Percentiles rank a stretch among this genome's conserved stretches.
Evolutionary conservation across 92 coral and sea anemone species (phyloP).

Genomic region (Palythoa grandiflora): DNA sequence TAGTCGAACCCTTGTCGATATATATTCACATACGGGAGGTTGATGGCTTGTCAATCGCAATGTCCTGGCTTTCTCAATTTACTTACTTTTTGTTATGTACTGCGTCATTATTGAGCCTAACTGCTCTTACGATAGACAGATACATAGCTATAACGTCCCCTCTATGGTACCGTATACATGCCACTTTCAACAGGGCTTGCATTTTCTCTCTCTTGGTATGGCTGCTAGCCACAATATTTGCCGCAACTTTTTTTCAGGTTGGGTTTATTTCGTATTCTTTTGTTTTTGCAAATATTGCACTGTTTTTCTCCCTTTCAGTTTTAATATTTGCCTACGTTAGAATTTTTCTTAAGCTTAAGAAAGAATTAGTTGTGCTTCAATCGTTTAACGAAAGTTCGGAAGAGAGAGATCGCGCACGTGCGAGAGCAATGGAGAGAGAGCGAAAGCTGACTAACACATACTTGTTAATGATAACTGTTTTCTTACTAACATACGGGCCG

Average conservation of each 20-base stretch:
- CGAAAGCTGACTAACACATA: constrained; percentile 79
- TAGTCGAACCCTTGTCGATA: constrained; percentile 80
- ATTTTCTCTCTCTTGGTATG: constrained; percentile 5
- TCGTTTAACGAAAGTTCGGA: constrained; percentile 59
- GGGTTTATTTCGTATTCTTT: constrained; percentile 35
- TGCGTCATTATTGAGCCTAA: constrained; percentile 35
- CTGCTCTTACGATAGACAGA: constrained; percentile 40
- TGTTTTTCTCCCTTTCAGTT: constrained; percentile 82
- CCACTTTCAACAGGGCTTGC: constrained; percentile 21
- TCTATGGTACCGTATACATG: constrained; percentile 30
- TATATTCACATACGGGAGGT: constrained; percentile 72
- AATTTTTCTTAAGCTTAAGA: constrained; percentile 79
- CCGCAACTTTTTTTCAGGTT: constrained; percentile 33
- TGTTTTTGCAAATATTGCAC: constrained; percentile 75
- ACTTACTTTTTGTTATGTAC: constrained; percentile 30
- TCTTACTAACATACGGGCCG: constrained; percentile 85
- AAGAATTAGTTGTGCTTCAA: constrained; percentile 62
- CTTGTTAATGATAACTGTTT: constrained; percentile 77
- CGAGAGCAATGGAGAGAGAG: constrained; percentile 79
- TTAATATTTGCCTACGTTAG: constrained; percentile 90
- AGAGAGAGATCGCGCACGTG: constrained; percentile 74
- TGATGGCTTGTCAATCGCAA: background rate
- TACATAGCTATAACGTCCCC: constrained; percentile 46
- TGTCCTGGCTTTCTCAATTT: constrained; percentile 43
- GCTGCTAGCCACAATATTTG: constrained; percentile 16